These are phyloP conservation scores for Apaloderma vittatum DNA, from an alignment of 2,113 vertebrate species.

Conservation along the genomic window DNA sequence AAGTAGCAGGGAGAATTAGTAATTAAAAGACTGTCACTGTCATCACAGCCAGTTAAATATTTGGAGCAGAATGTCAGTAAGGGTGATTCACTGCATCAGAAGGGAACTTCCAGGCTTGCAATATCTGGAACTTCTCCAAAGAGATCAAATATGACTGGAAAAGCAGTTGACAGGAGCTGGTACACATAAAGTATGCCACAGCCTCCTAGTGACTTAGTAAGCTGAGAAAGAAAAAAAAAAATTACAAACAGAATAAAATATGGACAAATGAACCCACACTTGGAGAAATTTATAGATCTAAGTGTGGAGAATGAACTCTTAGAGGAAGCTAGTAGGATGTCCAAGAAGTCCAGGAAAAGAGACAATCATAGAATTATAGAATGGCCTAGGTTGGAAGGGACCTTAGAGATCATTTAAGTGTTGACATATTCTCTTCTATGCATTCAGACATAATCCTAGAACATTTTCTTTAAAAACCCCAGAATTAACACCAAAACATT, in stretches of 20 bases:
- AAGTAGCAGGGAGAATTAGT: not conserved
- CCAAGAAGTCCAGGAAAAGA: not conserved
- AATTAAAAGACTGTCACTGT: not conserved
- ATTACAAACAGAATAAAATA: not conserved
- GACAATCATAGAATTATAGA: too few relatives aligned
- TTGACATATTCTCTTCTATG: not conserved
- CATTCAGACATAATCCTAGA: not conserved
- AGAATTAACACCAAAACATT: not conserved
- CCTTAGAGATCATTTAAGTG: too few relatives aligned
- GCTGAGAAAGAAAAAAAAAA: not conserved
- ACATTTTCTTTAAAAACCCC: not conserved
- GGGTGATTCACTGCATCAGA: not conserved
- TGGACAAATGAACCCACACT: not conserved
- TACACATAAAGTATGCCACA: not conserved
- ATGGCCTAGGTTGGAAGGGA: too few relatives aligned
- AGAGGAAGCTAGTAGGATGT: not conserved
- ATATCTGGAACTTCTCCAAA: not conserved
- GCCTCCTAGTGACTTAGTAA: not conserved
- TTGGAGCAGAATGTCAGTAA: not conserved
- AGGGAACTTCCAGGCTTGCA: not conserved
- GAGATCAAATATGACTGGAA: not conserved
- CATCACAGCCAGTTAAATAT: not conserved
- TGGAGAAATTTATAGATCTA: not conserved
- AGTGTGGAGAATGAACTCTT: not conserved
- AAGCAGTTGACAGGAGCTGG: not conserved